Base-by-base conservation (phyloP, 2,888 invertebrate genomes). In the Orthosia gracilis region DNA sequence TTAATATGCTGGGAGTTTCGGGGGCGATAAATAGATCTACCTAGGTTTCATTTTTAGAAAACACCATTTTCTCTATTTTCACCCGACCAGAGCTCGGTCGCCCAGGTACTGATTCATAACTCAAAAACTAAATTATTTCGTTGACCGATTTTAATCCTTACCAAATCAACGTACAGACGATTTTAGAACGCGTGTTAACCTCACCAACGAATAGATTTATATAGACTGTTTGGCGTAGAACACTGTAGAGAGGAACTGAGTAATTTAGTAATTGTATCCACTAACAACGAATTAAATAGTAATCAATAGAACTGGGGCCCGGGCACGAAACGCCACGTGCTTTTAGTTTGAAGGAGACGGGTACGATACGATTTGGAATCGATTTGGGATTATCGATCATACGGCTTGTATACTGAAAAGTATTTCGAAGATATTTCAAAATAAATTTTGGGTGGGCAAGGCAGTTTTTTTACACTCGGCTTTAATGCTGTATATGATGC, bases 241-340 rank as follows among this genome's bases (percentile, higher is more conserved):
- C 71, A 81, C 69, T 45, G 88, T 88, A 86, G 86, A 92, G 92
- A 95, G 95, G 94, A 95, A 95, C 94, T 91, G 88, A 92, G 95
- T 96, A 95, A 96, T 96, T 95, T 95, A 95, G 94, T 96, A 95
- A 96, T 96, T 95, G 96, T 96, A 94, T 95, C 94, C 92, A 94
- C 94, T 94, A 94, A 94, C 94, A 93, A 93, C 91, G 91, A 95
- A 95, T 96, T 95, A 95, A 96, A 96, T 94, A 94, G 95, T 95
- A 94, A 95, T 95, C 96, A 95, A 96, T 95, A 95, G 94, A 94
- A 93, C 91, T 89, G 90, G 92, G 92, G 93, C 93, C 91, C 89
- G 87, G 87, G 91, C 92, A 90, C 86, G 86, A 89, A 85, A 75
- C 71, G 78, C 71, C 74, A 54, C 63, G 62, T 68, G 50, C 62